Evolutionary conservation across 2,113 vertebrate species (phyloP).

Genomic region (Petromus typicus): DNA sequence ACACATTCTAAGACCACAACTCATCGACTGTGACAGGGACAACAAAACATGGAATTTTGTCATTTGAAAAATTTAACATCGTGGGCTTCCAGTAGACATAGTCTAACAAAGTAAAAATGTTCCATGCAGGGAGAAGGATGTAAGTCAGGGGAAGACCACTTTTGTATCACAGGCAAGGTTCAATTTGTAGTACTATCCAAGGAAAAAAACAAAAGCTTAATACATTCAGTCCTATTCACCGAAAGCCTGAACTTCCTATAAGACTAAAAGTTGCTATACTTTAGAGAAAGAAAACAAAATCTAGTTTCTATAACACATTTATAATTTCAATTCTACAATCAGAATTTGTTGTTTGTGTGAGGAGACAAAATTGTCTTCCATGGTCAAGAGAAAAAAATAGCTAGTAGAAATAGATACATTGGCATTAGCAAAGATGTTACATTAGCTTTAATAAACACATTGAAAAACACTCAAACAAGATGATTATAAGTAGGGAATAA

Average conservation of each 20-base stretch:
- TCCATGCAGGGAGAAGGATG: not conserved
- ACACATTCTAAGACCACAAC: not conserved
- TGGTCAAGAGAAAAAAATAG: constrained; percentile 38
- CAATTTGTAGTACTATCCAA: too few relatives aligned
- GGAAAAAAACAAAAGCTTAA: not conserved
- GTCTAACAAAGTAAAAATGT: not conserved
- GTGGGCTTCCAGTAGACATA: not conserved
- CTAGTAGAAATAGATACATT: not conserved
- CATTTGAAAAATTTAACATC: not conserved
- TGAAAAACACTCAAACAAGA: constrained; percentile 7
- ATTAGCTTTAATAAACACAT: not conserved
- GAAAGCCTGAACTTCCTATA: not conserved
- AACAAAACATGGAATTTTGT: not conserved
- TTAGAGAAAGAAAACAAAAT: constrained; percentile 41
- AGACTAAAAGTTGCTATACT: not conserved
- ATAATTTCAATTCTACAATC: not conserved
- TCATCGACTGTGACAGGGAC: not conserved
- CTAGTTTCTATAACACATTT: not conserved
- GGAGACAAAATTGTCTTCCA: not conserved
- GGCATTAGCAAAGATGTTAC: not conserved
- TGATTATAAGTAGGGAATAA: not conserved
- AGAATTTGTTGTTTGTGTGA: not conserved
- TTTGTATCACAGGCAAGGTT: not conserved
- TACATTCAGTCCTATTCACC: not conserved
- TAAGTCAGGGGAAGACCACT: not conserved